Evolutionary conservation across 2,113 vertebrate genomes (phyloP).

Genomic region (Pogonocichla stellata): DNA sequence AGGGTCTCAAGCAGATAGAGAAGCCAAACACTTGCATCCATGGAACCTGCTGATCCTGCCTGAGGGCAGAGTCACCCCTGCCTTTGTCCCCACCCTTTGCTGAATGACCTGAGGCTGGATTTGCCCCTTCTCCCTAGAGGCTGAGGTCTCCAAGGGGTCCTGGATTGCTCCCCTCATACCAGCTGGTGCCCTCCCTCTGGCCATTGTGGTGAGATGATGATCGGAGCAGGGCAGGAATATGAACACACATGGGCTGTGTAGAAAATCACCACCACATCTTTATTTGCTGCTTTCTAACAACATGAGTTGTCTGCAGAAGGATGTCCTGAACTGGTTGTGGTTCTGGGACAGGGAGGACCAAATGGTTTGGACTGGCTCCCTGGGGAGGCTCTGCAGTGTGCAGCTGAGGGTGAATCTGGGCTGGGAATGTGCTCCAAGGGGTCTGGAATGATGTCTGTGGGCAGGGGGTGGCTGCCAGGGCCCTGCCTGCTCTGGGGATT

Average conservation of each 20-base stretch:
- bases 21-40: neutral
- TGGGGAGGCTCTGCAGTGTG: neutral
- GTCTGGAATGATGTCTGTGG: neutral
- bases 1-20: neutral
- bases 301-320: neutral
- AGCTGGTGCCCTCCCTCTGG: rapidly evolving
- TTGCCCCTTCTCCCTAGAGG: neutral
- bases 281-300: slow-evolving; percentile 21
- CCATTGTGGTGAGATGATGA: rapidly evolving
- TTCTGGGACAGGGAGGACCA: neutral
- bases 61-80: neutral
- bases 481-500: neutral
- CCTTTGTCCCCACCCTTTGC: neutral
- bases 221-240: neutral
- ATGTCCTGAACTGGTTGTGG: neutral
- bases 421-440: neutral
- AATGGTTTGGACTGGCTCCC: neutral
- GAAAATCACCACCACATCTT: slow-evolving; percentile 1
- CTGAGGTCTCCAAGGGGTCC: neutral
- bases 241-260: neutral
- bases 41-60: neutral
- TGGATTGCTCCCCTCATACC: neutral
- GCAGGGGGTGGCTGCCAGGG: neutral
- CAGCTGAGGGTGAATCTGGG: neutral
- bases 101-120: neutral